phyloP scores from a whole-genome alignment of 2,797 vertebrate genomes.

The Nasua narica region DNA sequence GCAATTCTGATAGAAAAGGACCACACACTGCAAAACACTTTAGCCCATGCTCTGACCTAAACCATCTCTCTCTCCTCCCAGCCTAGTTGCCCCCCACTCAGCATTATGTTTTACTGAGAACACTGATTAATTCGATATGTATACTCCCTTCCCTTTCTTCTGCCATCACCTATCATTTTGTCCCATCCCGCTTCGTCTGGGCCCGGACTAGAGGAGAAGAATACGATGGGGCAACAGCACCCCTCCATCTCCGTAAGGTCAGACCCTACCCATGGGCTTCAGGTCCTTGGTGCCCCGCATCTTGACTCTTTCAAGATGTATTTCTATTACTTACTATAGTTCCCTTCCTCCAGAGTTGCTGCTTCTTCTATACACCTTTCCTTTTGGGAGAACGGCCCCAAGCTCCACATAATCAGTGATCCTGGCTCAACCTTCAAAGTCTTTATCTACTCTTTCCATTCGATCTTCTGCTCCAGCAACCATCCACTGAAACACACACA shows the following conservation, averaged over 20 bases:
- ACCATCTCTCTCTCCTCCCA: neutral
- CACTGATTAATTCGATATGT: neutral
- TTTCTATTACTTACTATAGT: neutral
- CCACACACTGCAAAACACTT: neutral
- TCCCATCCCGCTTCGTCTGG: neutral
- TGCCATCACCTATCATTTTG: neutral
- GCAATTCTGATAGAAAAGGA: slow-evolving; percentile 9
- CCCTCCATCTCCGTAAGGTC: neutral
- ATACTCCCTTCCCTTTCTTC: neutral
- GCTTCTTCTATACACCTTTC: neutral
- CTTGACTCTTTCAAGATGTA: neutral
- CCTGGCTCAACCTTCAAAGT: neutral
- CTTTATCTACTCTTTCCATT: neutral
- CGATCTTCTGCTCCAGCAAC: neutral
- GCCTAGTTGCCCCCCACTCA: neutral
- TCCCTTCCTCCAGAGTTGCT: neutral
- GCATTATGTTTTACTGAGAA: neutral
- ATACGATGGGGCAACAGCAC: neutral
- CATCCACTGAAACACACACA: neutral
- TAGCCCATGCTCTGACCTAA: neutral
- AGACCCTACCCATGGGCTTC: neutral
- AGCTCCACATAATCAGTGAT: neutral
- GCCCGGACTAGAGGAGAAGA: neutral
- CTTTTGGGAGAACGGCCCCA: neutral
- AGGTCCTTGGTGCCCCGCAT: neutral